Evolutionary conservation across 2,113 vertebrate species (phyloP).

Genomic region (Crypturellus undulatus): DNA sequence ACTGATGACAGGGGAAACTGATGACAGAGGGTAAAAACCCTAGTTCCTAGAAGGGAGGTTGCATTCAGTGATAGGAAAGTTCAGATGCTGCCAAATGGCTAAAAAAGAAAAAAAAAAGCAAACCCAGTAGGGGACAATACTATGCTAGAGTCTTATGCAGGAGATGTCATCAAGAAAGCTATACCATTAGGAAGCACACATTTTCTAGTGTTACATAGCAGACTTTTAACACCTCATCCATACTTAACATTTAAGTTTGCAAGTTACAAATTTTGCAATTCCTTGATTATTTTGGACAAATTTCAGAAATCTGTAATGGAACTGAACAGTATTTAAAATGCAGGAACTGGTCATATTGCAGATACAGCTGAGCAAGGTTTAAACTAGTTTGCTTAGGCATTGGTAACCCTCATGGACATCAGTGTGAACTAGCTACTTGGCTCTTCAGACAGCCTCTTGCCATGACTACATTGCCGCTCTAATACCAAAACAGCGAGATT

Average conservation of each 20-base stretch:
- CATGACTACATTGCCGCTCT: neutral
- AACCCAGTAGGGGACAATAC: neutral
- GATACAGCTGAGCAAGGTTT: neutral
- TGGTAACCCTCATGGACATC: neutral
- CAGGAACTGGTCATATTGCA: neutral
- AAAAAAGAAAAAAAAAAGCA: neutral
- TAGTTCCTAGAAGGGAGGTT: neutral
- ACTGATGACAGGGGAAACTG: neutral
- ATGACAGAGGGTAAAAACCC: neutral
- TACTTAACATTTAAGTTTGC: neutral
- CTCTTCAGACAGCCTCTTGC: neutral
- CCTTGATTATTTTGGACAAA: neutral
- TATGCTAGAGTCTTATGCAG: neutral
- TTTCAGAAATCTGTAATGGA: neutral
- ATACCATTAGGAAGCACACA: neutral
- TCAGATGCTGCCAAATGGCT: neutral
- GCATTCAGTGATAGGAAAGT: neutral
- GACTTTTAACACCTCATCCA: neutral
- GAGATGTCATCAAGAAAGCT: neutral
- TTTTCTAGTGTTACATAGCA: neutral
- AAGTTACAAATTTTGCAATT: neutral
- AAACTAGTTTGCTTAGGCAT: neutral
- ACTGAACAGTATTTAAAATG: neutral
- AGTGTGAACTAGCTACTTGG: neutral
- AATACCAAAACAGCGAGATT: neutral